phyloP scores from a whole-genome alignment of 1,140 invertebrate genomes.

The Drosophila kurseongensis region DNA sequence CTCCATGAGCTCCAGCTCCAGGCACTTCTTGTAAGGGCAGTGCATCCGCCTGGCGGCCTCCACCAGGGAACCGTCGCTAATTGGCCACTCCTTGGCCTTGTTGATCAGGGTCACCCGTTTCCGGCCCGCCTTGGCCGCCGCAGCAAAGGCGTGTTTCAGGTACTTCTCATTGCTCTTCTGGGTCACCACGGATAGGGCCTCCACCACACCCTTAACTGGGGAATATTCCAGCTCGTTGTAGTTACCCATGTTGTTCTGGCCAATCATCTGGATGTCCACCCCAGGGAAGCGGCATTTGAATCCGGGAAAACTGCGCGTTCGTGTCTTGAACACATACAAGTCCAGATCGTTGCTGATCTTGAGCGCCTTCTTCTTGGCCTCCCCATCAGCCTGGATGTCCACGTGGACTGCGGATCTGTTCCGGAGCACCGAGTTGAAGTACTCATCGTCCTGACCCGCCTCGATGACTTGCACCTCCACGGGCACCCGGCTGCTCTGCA shows the following conservation, averaged over 20 bases:
- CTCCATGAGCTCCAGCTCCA: slow-evolving; percentile 62
- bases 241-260: slow-evolving; percentile 71
- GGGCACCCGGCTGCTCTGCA: slow-evolving; percentile 59
- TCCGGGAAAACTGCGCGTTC: slow-evolving; percentile 60
- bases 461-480: slow-evolving; percentile 56
- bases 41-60: slow-evolving; percentile 39
- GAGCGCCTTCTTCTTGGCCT: slow-evolving; percentile 46
- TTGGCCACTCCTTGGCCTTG: slow-evolving; percentile 61
- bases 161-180: slow-evolving; percentile 24
- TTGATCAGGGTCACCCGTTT: slow-evolving; percentile 60
- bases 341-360: slow-evolving; percentile 69
- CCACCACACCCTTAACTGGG: slow-evolving; percentile 70
- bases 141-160: slow-evolving; percentile 47
- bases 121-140: slow-evolving; percentile 23
- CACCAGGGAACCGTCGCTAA: slow-evolving; percentile 54
- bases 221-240: slow-evolving; percentile 71
- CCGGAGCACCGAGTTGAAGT: slow-evolving; percentile 61
- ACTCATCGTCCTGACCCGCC: slow-evolving; percentile 47
- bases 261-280: slow-evolving; percentile 61
- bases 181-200: slow-evolving; percentile 58
- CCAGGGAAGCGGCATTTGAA: slow-evolving; percentile 59
- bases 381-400: slow-evolving; percentile 53
- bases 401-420: slow-evolving; percentile 69
- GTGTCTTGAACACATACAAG: slow-evolving; percentile 56
- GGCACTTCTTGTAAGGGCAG: neutral